Evolutionary conservation across 2,888 invertebrate genomes (phyloP).

Genomic region (Isoperla grammatica): DNA sequence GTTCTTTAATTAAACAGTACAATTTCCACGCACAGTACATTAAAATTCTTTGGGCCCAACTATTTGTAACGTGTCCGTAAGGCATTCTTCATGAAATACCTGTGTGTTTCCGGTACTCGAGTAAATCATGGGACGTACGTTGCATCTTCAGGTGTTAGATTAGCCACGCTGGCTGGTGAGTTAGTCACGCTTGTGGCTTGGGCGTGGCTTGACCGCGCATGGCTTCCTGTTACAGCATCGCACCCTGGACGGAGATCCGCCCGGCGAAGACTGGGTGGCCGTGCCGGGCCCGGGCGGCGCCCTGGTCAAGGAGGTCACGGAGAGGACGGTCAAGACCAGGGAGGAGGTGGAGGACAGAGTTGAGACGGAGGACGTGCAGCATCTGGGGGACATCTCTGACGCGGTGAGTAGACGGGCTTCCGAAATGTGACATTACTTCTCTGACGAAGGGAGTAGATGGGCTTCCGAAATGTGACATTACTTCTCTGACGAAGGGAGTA

Average conservation of each 20-base stretch:
- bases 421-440: constrained; percentile 32
- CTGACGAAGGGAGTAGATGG: constrained; percentile 43
- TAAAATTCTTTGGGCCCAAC: too few relatives aligned
- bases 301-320: constrained; percentile 71
- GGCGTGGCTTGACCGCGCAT: too few relatives aligned
- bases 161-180: too few relatives aligned
- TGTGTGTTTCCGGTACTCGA: too few relatives aligned
- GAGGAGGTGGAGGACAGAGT: constrained; percentile 76
- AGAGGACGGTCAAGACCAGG: constrained; percentile 70
- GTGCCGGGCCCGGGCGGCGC: constrained; percentile 54
- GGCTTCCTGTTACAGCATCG: constrained; percentile 46
- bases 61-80: too few relatives aligned
- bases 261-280: constrained; percentile 36
- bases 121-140: too few relatives aligned
- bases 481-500: constrained; percentile 45
- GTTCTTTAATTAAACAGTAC: too few relatives aligned
- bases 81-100: too few relatives aligned
- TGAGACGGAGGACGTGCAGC: constrained; percentile 79
- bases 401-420: constrained; percentile 54
- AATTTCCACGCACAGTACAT: too few relatives aligned
- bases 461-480: background rate
- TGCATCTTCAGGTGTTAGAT: too few relatives aligned
- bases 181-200: too few relatives aligned
- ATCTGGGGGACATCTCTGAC: constrained; percentile 79
- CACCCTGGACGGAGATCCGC: constrained; percentile 46